These are phyloP conservation scores for Apis dorsata DNA, from an alignment of 1,140 invertebrate genomes.

Conservation along the genomic window DNA sequence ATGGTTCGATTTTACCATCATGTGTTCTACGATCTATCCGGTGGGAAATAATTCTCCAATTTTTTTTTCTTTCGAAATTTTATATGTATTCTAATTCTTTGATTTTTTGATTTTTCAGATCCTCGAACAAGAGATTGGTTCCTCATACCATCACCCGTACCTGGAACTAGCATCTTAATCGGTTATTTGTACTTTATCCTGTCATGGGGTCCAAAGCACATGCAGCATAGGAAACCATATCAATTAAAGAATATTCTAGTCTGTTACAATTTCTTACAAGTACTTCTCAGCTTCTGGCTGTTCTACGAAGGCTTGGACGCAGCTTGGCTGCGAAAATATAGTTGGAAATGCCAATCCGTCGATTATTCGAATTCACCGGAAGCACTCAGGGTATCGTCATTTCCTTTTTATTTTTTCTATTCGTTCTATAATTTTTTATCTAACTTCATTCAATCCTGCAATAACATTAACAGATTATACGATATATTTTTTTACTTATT, in stretches of 20 bases:
- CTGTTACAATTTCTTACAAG: conserved; percentile 90
- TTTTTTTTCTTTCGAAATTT: not conserved
- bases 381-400: conserved; percentile 84
- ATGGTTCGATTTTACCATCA: conserved; percentile 80
- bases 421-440: not conserved
- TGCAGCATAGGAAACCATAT: conserved; percentile 90
- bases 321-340: conserved; percentile 85
- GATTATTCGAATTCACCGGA: conserved; percentile 86
- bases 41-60: conserved; percentile 68
- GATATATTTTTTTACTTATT: too few relatives aligned
- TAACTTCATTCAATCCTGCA: not conserved
- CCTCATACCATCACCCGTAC: conserved; percentile 88
- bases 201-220: conserved; percentile 88
- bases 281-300: conserved; percentile 87
- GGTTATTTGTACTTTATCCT: conserved; percentile 87
- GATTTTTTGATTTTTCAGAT: conserved; percentile 81
- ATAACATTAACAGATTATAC: too few relatives aligned
- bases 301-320: conserved; percentile 86
- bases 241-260: conserved; percentile 88
- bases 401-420: not conserved
- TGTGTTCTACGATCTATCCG: conserved; percentile 81
- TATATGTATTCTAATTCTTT: not conserved
- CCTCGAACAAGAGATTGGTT: conserved; percentile 92
- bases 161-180: conserved; percentile 85
- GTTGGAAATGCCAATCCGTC: conserved; percentile 92